Percentiles rank a stretch among this genome's conserved stretches.
Evolutionary conservation across 2,113 vertebrate genomes (phyloP).

Genomic region (Pomatostomus ruficeps): DNA sequence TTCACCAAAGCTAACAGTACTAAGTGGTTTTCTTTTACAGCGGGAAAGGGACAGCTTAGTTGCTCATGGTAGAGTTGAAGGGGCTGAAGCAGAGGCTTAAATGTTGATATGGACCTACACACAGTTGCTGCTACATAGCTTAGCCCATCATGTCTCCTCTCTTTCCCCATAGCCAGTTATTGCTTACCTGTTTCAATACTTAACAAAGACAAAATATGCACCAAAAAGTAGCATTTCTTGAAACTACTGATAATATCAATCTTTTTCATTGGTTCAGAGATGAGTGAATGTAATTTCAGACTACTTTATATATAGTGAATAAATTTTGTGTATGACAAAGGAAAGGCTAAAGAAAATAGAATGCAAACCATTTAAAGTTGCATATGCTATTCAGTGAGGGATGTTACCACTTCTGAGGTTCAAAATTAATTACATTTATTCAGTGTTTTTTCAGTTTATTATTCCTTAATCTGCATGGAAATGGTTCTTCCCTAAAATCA

Average conservation of each 20-base stretch:
- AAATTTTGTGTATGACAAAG: background rate
- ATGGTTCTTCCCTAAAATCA: background rate
- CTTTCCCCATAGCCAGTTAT: background rate
- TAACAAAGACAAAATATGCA: background rate
- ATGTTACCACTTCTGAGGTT: background rate
- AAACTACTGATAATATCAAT: background rate
- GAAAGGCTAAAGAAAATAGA: background rate
- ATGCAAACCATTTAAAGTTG: background rate
- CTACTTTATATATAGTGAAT: background rate
- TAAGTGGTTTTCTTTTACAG: background rate
- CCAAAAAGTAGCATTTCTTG: background rate
- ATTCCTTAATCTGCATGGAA: background rate
- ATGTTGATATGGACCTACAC: background rate
- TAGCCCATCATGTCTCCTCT: rapidly evolving
- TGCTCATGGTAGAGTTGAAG: background rate
- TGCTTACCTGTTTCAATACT: background rate
- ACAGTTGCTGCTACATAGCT: background rate
- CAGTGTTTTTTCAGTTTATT: background rate
- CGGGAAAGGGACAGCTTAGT: background rate
- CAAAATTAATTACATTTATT: background rate
- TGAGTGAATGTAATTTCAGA: background rate
- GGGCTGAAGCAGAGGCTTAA: background rate
- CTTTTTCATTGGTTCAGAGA: background rate
- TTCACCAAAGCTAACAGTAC: conserved; percentile 3
- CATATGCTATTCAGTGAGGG: background rate